Evolutionary conservation across 2,797 vertebrate genomes (phyloP).

Genomic region (Thalassophryne amazonica): DNA sequence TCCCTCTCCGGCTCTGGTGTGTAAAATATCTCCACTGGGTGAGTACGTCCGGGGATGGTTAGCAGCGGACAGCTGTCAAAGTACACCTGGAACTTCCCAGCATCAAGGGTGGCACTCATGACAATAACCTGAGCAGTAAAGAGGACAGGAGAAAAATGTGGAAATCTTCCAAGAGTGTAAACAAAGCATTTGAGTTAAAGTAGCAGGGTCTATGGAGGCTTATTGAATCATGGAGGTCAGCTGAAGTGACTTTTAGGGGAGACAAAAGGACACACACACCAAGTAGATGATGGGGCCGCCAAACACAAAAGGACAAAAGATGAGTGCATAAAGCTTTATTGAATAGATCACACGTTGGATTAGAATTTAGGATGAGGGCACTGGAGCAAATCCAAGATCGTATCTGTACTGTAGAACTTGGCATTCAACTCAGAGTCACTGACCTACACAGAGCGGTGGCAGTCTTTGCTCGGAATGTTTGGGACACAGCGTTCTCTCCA

Average conservation of each 20-base stretch:
- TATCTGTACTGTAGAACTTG: constrained; percentile 26
- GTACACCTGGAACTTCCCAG: constrained; percentile 97
- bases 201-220: too few relatives aligned
- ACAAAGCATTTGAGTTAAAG: too few relatives aligned
- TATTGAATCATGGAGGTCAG: constrained; percentile 13
- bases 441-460: constrained; percentile 51
- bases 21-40: constrained; percentile 98
- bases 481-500: constrained; percentile 58
- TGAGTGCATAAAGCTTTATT: constrained; percentile 6
- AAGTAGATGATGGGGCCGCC: constrained; percentile 11
- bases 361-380: constrained; percentile 5
- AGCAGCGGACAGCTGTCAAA: constrained; percentile 95
- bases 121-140: constrained; percentile 85
- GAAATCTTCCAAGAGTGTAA: not conserved
- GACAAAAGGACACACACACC: constrained; percentile 27
- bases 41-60: constrained; percentile 94
- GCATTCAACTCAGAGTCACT: constrained; percentile 34
- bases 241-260: constrained; percentile 5
- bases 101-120: constrained; percentile 96
- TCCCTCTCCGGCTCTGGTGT: constrained; percentile 94
- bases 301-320: constrained; percentile 15
- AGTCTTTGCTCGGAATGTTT: constrained; percentile 48
- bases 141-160: not conserved
- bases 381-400: constrained; percentile 30
- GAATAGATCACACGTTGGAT: constrained; percentile 6